Percentiles rank a stretch among this genome's conserved stretches.
These are phyloP conservation scores for Papilio elwesi DNA, from an alignment of 2,888 invertebrate genomes.

Conservation along the genomic window DNA sequence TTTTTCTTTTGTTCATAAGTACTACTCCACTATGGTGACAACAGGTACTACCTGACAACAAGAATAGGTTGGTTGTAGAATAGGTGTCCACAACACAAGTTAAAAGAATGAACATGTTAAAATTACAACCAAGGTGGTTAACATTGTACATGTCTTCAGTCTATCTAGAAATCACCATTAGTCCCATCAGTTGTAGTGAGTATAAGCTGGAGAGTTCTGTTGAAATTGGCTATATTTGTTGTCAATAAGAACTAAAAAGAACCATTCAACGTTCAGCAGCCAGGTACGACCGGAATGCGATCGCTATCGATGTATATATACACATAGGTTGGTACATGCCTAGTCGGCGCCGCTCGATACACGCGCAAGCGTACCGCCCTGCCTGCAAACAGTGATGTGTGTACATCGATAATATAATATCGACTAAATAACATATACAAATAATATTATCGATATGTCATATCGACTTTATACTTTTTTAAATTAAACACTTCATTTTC, in stretches of 20 bases:
- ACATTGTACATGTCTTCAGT: too few species aligned
- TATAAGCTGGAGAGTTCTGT: neutral
- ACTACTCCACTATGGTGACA: too few species aligned
- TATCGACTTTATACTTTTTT: neutral
- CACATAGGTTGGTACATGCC: constrained; percentile 26
- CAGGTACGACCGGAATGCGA: neutral
- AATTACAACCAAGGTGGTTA: too few species aligned
- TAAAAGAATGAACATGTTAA: too few species aligned
- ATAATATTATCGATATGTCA: neutral
- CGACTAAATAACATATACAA: neutral
- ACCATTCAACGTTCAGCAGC: neutral
- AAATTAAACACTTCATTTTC: too few species aligned
- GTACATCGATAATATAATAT: constrained; percentile 4
- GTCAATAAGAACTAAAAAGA: neutral
- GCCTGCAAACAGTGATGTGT: constrained; percentile 21
- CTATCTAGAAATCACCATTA: too few species aligned
- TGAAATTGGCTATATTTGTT: neutral
- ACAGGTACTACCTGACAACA: too few species aligned
- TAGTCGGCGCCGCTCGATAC: constrained; percentile 37
- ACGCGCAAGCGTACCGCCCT: constrained; percentile 40
- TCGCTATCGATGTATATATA: constrained; percentile 9
- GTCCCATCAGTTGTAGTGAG: too few species aligned
- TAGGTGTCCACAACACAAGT: too few species aligned
- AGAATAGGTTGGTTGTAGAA: too few species aligned
- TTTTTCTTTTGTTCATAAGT: too few species aligned